Percentiles rank a stretch among this genome's conserved stretches.
These are phyloP conservation scores for Sebastiscus tertius DNA, from an alignment of 2,797 vertebrate species.

Conservation along the genomic window DNA sequence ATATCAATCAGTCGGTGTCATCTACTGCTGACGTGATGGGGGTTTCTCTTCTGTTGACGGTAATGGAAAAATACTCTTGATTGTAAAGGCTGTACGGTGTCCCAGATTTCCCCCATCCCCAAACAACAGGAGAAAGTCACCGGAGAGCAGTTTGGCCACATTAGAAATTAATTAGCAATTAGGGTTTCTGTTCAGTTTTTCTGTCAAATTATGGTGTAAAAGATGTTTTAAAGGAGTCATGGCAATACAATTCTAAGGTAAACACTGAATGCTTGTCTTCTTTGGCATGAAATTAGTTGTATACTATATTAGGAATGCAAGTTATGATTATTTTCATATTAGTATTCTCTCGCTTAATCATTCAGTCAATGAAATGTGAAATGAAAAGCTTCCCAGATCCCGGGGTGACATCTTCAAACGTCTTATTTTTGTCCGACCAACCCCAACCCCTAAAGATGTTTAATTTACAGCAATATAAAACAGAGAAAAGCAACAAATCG, in stretches of 20 bases:
- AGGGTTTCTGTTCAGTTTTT: background rate
- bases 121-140: conserved; percentile 6
- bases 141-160: background rate
- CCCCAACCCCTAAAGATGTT: background rate
- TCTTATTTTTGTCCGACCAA: background rate
- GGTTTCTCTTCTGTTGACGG: background rate
- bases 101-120: background rate
- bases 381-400: background rate
- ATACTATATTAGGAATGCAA: background rate
- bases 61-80: background rate
- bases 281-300: background rate
- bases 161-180: background rate
- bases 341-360: background rate
- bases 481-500: background rate
- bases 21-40: background rate
- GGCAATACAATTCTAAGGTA: background rate
- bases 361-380: background rate
- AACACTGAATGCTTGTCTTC: background rate
- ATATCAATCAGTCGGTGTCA: background rate
- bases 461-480: background rate
- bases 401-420: background rate
- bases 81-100: background rate
- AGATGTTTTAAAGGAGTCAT: background rate
- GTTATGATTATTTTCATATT: background rate
- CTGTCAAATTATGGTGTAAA: background rate